Base-by-base conservation (phyloP, 2,888 invertebrate genomes). In the Cremastobaeus sp. region DNA sequence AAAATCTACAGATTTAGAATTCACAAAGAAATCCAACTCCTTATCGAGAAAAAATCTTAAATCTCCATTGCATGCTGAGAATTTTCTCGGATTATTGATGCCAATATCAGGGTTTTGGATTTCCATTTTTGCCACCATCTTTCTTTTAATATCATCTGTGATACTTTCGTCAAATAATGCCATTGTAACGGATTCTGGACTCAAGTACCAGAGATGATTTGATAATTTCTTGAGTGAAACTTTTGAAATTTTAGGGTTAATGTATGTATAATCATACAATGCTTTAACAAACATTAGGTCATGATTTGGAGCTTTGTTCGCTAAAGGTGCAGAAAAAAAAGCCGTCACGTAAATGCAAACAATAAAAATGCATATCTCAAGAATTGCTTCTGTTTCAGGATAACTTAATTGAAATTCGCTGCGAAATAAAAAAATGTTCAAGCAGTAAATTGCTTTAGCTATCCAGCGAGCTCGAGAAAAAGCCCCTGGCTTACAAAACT, bases 401-500 rank as follows among this genome's bases (percentile, higher is more conserved):
- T 17, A 5, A 9, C 74, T 73, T 18, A 81, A 66, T 25, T 41
- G 41, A 41, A 78, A 79, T 52, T 76, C 62, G 8, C 71, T 39
- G 15, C 76, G 70, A 64, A 80, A 30, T 11, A 79, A 79, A 47
- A 78, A 47, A 17, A 79, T n/a, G n/a, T n/a, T n/a, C n/a, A n/a
- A n/a, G n/a, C n/a, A n/a, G n/a, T n/a, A n/a, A n/a, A n/a, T n/a
- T n/a, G n/a, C n/a, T n/a, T n/a, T n/a, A n/a, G n/a, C n/a, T n/a
- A n/a, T n/a, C n/a, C n/a, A n/a, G n/a, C n/a, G n/a, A n/a, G n/a
- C n/a, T n/a, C n/a, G n/a, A n/a, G n/a, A n/a, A n/a, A n/a, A n/a
- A n/a, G n/a, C 76, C 15, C 81, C 81, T 52, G 78, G 79, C 14
- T 70, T 64, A 30, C 68, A 54, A 75, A 80, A 78, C 37, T 69